Conservation (phyloP, 2,888 invertebrate species). For the Eristalis pertinax region DNA sequence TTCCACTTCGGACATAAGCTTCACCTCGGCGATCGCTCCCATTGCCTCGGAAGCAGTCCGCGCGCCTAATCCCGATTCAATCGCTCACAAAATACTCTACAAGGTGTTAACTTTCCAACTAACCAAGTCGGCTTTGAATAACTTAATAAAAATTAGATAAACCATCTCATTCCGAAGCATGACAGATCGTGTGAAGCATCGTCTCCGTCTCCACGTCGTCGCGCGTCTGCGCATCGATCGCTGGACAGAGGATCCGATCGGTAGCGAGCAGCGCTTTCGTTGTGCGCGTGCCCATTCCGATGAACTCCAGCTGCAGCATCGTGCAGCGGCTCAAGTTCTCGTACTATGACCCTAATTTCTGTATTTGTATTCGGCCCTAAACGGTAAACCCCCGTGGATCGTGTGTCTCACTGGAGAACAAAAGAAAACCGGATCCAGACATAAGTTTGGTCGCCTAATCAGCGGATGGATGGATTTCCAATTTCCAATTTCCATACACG, state of each 20-base stretch:
- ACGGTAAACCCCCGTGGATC: constrained; percentile 48
- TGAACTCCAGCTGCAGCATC: background rate
- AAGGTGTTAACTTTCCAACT: background rate
- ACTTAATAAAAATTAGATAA: background rate
- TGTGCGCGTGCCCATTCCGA: background rate
- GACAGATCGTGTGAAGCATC: background rate
- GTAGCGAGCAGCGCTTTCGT: background rate
- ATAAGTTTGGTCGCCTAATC: constrained; percentile 63
- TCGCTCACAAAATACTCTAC: background rate
- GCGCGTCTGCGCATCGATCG: too few relatives aligned
- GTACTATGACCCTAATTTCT: constrained; percentile 62
- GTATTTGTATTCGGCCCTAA: constrained; percentile 56
- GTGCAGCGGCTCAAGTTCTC: constrained; percentile 29
- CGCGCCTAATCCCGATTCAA: background rate
- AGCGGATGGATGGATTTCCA: constrained; percentile 35
- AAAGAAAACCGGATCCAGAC: constrained; percentile 12
- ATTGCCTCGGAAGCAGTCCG: background rate
- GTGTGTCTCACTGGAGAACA: constrained; percentile 3
- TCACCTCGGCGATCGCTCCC: background rate
- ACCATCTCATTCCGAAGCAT: background rate
- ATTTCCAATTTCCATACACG: constrained; percentile 34
- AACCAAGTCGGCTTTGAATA: background rate
- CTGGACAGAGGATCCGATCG: background rate
- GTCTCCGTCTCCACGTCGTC: too few relatives aligned
- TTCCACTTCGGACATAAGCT: background rate